Evolutionary conservation across 92 coral and sea anemone species (phyloP).

Genomic region (Phenganax subtilis): DNA sequence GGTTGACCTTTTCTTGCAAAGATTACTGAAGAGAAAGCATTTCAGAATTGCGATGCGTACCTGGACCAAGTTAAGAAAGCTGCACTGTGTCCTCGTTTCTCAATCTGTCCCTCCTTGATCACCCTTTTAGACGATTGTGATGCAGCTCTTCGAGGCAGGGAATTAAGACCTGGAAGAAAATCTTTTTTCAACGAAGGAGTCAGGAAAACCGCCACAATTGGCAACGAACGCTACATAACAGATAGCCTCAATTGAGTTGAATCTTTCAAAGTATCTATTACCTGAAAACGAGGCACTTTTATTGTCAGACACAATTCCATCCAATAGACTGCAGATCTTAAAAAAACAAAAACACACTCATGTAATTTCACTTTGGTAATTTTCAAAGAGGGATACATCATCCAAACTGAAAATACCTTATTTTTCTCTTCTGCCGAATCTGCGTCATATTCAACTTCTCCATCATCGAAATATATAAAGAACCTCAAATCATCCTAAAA

Average conservation of each 20-base stretch:
- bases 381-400: background rate
- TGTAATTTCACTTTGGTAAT: background rate
- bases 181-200: no score
- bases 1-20: background rate
- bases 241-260: no score
- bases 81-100: constrained; percentile 97
- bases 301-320: constrained; percentile 32
- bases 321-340: constrained; percentile 36
- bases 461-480: constrained; percentile 75
- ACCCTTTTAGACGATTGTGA: constrained; percentile 48
- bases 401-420: constrained; percentile 51
- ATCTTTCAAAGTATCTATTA: background rate
- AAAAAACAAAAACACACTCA: background rate
- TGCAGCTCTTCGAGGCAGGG: constrained; percentile 42
- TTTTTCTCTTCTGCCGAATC: constrained; percentile 91
- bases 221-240: background rate
- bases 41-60: constrained; percentile 30
- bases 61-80: constrained; percentile 99
- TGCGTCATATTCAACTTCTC: constrained; percentile 93
- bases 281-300: constrained; percentile 18
- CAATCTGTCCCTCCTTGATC: constrained; percentile 90
- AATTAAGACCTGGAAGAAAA: constrained; percentile 7
- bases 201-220: background rate
- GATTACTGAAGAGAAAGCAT: background rate
- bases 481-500: constrained; percentile 93